Evolutionary conservation across 1,140 invertebrate species (phyloP).

Genomic region (Cydia splendana): DNA sequence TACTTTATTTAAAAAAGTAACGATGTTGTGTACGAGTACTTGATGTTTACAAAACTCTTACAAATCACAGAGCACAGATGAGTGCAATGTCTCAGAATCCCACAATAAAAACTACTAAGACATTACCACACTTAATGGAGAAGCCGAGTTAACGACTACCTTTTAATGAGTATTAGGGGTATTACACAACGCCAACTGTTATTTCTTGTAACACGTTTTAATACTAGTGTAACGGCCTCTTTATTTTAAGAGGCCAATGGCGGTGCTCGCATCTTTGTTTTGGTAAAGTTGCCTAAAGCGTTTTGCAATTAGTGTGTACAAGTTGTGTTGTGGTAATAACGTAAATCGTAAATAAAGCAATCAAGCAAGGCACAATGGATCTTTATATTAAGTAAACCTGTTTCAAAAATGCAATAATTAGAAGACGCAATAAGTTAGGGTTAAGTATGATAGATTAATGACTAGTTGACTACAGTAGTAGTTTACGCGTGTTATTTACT

Average conservation of each 20-base stretch:
- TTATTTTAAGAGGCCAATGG: conserved; percentile 6
- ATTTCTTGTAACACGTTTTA: conserved; percentile 21
- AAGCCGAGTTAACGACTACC: conserved; percentile 28
- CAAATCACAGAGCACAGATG: background rate
- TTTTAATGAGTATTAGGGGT: conserved; percentile 31
- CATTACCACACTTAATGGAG: conserved; percentile 30
- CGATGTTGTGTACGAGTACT: background rate
- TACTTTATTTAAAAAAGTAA: too few relatives aligned
- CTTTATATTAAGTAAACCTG: background rate
- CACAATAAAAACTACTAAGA: conserved; percentile 23
- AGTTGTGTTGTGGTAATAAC: background rate
- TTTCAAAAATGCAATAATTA: background rate
- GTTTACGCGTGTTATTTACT: background rate
- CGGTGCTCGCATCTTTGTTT: conserved; percentile 24
- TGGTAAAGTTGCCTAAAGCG: background rate
- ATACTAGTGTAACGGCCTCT: conserved; percentile 16
- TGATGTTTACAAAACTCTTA: conserved; percentile 8
- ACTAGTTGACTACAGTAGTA: background rate
- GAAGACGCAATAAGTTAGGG: background rate
- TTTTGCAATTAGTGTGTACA: conserved; percentile 29
- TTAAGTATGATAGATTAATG: conserved; percentile 5
- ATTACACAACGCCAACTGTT: conserved; percentile 13
- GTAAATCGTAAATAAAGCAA: conserved; percentile 2
- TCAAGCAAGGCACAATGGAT: background rate
- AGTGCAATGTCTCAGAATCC: background rate